Evolutionary conservation across 2,888 invertebrate species (phyloP), one percentile per base, ranked within the genome.

Genomic region (Leptogaster cylindrica): DNA sequence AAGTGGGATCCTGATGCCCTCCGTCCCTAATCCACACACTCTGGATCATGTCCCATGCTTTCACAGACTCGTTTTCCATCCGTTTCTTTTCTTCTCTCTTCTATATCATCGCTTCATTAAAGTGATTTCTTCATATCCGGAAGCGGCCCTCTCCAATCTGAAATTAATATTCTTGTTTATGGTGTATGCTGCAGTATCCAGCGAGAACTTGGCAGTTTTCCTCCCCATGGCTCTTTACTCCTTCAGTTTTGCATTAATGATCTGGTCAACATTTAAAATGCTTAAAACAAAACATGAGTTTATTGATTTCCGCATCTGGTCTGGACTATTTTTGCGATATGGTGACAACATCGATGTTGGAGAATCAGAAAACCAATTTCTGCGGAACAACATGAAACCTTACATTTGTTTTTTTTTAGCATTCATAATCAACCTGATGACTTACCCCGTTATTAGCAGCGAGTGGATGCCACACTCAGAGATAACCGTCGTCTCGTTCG

Each of bases 381-480:
- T 92, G 7, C 84, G 89, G 68, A 93, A 92, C 74, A 92, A 93
- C 76, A 82, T 94, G 50, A 89, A 87, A 20, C 92, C 93, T 0
- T 94, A 91, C 74, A 81, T 89, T 3, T 89, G 90, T 69, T 95
- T 90, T 77, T 94, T 95, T 75, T 76, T 89, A 2, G 87, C 92
- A 0, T 79, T 95, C 10, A 83, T 93, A 10, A 79, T 89, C 0
- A 91, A 92, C 81, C 82, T 94, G 51, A 84, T 92, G 70, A 82
- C 92, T 0, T 92, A 91, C 76, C 92, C 94, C 0, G 81, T 92
- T 20, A 89, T 93, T 58, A 87, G 90, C 3, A 87, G 89, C 2
- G 88, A 89, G 5, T 92, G 91, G 88, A 87, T 92, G n/a, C 91
- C 92, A 0, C 91, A 93, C 76, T 92, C 93, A 0, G 95, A 95